Evolutionary conservation across 2,113 vertebrate genomes (phyloP), one percentile per base, ranked within the genome.

Genomic region (Prunella himalayana): DNA sequence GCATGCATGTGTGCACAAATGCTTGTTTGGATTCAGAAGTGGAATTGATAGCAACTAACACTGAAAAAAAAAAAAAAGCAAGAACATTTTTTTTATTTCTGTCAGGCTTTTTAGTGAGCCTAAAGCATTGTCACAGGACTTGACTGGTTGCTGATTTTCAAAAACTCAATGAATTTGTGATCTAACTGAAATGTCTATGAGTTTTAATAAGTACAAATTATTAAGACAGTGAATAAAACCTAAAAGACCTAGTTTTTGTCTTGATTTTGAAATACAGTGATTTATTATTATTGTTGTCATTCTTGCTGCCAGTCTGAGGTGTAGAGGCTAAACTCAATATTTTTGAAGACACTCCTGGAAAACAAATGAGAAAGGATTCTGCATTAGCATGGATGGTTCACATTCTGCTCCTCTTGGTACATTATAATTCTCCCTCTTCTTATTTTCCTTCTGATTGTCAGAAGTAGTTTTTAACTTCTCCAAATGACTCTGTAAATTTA

Each of bases 391-490:
- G 3, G 37, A 31, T 3, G 1, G n/a, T 21, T 79, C 45, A 42
- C 28, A 54, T 83, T 88, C 19, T 30, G 7, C 39, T 83, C 42
- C 77, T 39, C 70, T 54, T 59, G 30, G 33, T 77, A 77, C 15
- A 23, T 71, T 82, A 53, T 63, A 35, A 25, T 94, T 85, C 91
- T n/a, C 24, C 7, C 12, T 91, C 17, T 66, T 72, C 44, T 53
- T 69, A 21, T 76, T 93, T 92, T 93, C 45, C 10, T 73, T 83
- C 54, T 86, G 16, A 14, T 70, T 86, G 88, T 88, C 63, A 56
- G 68, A 95, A 82, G 27, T 49, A 35, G 39, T 51, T 93, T 79
- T 86, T 59, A 85, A 42, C 87, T 92, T 91, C 59, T 68, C 44
- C 65, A 80, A 30, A 73, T 56, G 33, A 31, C 49, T 56, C 53